A percentile compares a stretch with the other conserved stretches of the same genome.
Conservation (phyloP, 2,888 invertebrate species). For the Nephrotoma appendiculata region DNA sequence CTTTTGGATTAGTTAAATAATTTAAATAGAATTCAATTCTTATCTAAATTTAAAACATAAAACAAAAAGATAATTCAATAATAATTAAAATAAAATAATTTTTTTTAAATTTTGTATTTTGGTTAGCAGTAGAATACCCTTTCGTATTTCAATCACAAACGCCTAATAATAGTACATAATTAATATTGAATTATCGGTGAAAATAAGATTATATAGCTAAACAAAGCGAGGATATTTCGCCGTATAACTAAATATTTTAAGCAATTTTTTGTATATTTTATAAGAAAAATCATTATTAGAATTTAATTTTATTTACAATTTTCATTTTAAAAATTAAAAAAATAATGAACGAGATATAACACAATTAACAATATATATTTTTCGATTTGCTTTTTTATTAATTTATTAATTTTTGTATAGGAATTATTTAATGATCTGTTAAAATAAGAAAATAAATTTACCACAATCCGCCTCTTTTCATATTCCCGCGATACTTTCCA, state of each 20-base stretch:
- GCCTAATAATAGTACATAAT: background rate
- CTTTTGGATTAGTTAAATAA: background rate
- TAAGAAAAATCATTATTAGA: background rate
- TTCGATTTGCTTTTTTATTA: background rate
- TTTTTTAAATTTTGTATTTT: background rate
- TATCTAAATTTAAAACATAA: background rate
- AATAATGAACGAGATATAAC: background rate
- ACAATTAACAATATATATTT: background rate
- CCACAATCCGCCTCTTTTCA: slow-evolving; percentile 3
- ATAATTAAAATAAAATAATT: background rate
- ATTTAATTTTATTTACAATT: background rate
- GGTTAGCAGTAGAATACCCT: background rate
- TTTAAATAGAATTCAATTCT: background rate
- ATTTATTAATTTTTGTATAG: background rate
- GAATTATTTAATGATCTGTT: background rate
- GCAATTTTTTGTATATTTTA: background rate
- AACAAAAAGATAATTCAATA: background rate
- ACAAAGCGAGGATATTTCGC: background rate
- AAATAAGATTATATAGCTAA: background rate
- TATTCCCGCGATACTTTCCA: slow-evolving; percentile 25
- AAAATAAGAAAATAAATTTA: background rate
- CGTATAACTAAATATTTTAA: background rate
- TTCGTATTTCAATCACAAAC: background rate
- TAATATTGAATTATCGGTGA: background rate
- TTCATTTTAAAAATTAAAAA: background rate